Evolutionary conservation across 2,888 invertebrate genomes (phyloP), one percentile per base, ranked within the genome.

Genomic region (Aleiodes testaceus): DNA sequence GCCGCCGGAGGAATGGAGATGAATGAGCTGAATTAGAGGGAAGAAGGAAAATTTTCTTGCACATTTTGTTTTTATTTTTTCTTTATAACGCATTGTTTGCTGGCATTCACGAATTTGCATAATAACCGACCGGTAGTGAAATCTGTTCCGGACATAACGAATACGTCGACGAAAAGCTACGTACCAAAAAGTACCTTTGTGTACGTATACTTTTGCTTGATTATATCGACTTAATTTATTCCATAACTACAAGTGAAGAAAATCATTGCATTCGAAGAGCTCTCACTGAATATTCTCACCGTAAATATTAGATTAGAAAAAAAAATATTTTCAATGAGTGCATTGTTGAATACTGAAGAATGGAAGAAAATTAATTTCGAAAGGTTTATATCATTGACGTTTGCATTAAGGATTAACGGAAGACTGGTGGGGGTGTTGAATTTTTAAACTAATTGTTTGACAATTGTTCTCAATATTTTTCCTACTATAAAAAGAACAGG

Each of bases 71-170:
- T 59, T 14, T 9, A 59, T 59, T 59, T 59, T 59, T 18, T 59
- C 42, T 14, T 59, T 59, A 42, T 16, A 59, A 59, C 75, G 78
- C 77, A 81, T 79, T 81, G 78, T 79, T 79, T 77, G 73, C 59
- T 77, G 77, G 78, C 80, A 82, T 80, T 80, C 42, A 45, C 73
- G 72, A 66, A 81, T 81, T 81, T 81, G 81, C 81, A 80, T 81
- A 81, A 81, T 79, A 78, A 81, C 77, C 75, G 49, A 74, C 77
- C 74, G 69, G 71, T 72, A 63, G 71, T 71, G 70, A 74, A 73
- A 72, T 71, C 66, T 71, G 66, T 67, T 63, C 53, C 66, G 67
- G 71, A 72, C 71, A 67, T 72, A 67, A 72, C 63, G 67, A 61
- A 63, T 71, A 67, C 67, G 64, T 53, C 71, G 47, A 63, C 63